Evolutionary conservation across 1,140 invertebrate species (phyloP).

Genomic region (Caenorhabditis tropicalis): DNA sequence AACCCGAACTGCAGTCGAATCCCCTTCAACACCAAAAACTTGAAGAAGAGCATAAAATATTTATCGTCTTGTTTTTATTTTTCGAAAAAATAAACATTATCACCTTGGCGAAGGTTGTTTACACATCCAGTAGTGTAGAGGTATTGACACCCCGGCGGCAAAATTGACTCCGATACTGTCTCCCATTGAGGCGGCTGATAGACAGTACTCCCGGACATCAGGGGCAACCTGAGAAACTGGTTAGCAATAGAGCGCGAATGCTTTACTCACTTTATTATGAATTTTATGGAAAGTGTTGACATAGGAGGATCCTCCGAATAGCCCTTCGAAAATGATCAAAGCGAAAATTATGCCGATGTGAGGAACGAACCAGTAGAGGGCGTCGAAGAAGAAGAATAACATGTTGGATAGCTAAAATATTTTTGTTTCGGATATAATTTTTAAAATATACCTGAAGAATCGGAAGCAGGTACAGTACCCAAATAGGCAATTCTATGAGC

Average conservation of each 20-base stretch:
- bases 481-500: slow-evolving; percentile 76
- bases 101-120: not conserved
- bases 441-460: slow-evolving; percentile 77
- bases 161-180: slow-evolving; percentile 49
- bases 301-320: slow-evolving; percentile 81
- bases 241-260: not conserved
- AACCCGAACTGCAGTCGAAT: too few species aligned
- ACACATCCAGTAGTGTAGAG: slow-evolving; percentile 51
- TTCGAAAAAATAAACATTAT: not conserved
- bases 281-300: slow-evolving; percentile 86
- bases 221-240: slow-evolving; percentile 40
- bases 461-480: slow-evolving; percentile 78
- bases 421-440: not conserved
- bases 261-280: slow-evolving; percentile 78
- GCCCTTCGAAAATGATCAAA: slow-evolving; percentile 71
- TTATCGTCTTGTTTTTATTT: not conserved
- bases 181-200: slow-evolving; percentile 49
- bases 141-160: slow-evolving; percentile 47
- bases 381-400: slow-evolving; percentile 61
- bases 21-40: too few species aligned
- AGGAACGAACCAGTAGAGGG: slow-evolving; percentile 61
- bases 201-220: slow-evolving; percentile 53
- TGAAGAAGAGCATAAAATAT: not conserved
- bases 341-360: slow-evolving; percentile 65
- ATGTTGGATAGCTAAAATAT: slow-evolving; percentile 63